These are phyloP conservation scores for Merluccius polli DNA, from an alignment of 2,797 vertebrate species.

Conservation along the genomic window DNA sequence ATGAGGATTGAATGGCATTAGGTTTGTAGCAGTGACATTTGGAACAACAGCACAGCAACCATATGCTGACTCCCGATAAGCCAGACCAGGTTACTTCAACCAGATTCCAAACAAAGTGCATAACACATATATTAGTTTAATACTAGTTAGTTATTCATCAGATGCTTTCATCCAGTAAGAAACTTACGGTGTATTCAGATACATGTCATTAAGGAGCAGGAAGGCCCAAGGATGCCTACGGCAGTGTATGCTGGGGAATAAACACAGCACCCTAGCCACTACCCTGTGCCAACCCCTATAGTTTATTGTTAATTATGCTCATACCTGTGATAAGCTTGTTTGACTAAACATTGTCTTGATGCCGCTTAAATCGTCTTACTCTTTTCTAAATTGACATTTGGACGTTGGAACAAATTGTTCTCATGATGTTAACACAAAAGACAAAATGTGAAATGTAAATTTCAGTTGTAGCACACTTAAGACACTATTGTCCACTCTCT, in stretches of 20 bases:
- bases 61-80: not conserved
- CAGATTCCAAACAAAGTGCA: too few species aligned
- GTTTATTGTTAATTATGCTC: not conserved
- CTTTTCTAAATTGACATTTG: not conserved
- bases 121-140: not conserved
- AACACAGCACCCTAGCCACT: not conserved
- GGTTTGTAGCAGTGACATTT: not conserved
- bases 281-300: not conserved
- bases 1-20: not conserved
- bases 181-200: not conserved
- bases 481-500: not conserved
- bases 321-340: not conserved
- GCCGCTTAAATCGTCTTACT: not conserved
- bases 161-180: not conserved
- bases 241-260: not conserved
- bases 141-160: not conserved
- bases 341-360: not conserved
- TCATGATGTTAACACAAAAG: not conserved
- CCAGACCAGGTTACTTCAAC: not conserved
- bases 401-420: not conserved
- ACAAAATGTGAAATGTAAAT: not conserved
- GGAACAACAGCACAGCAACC: not conserved
- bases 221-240: not conserved
- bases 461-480: not conserved
- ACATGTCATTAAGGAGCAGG: too few species aligned